These are phyloP conservation scores for Pristionchus japonicus DNA, from an alignment of 2,888 invertebrate species.

Conservation along the genomic window DNA sequence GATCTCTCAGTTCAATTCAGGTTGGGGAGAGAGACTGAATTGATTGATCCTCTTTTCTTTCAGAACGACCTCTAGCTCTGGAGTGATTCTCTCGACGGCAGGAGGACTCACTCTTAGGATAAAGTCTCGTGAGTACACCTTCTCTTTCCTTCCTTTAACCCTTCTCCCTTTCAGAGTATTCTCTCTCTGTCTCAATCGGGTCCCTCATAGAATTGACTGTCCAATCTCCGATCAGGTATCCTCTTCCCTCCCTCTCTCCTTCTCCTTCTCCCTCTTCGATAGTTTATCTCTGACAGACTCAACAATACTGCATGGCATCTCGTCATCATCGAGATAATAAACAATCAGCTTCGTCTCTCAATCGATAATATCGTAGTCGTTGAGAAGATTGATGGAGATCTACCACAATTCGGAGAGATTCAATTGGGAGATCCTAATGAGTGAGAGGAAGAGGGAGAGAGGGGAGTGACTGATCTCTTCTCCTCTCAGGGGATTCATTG, in stretches of 20 bases:
- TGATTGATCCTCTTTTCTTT: too few species aligned
- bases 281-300: conserved; percentile 51
- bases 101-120: too few species aligned
- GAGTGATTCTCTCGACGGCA: too few species aligned
- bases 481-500: conserved; percentile 59
- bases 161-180: neutral
- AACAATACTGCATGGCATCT: conserved; percentile 71
- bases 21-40: too few species aligned
- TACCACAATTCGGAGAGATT: conserved; percentile 3
- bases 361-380: neutral
- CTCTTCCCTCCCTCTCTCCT: neutral
- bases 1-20: too few species aligned
- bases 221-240: neutral
- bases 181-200: neutral
- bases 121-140: too few species aligned
- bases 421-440: conserved; percentile 7
- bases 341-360: conserved; percentile 40
- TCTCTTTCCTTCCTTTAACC: too few species aligned
- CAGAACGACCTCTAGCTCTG: too few species aligned
- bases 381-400: neutral
- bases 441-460: neutral
- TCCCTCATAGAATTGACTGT: neutral
- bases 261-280: neutral
- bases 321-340: conserved; percentile 61
- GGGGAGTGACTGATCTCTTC: neutral